Base-by-base conservation (phyloP, 2,113 vertebrate species). In the Antigone vipio region DNA sequence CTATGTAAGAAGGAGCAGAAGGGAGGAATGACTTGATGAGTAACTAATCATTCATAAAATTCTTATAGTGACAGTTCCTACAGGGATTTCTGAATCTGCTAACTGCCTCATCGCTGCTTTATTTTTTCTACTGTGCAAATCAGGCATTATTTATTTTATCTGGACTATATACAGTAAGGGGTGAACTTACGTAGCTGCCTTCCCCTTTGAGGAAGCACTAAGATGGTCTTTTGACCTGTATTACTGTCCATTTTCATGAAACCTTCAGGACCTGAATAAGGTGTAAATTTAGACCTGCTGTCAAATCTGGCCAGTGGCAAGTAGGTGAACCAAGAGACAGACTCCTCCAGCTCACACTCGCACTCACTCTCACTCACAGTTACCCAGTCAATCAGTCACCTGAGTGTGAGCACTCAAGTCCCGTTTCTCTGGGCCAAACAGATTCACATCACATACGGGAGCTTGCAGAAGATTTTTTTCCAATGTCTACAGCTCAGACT, bases 1-100 rank as follows among this genome's bases (percentile, higher is more conserved):
- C 44, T 66, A 66, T 56, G 52, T 53, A 44, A 76, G 62, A 34
- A 85, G 77, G 42, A 94, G 56, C 56, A 76, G 77, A 72, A 78
- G 15, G 53, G 44, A 82, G 49, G 40, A 79, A 64, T 78, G 47
- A 85, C n/a, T 76, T 85, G 58, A 85, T 2, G 12, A 89, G 85
- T 68, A 91, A 76, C 77, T 60, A 82, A 88, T 82, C 53, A 78
- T 79, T 96, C 89, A 96, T 76, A 85, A 96, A 89, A 94, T 75
- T 85, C 62, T 88, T 64, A 19, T 30, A 68, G 69, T 75, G 84
- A 67, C 69, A 89, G 44, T 49, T 82, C 22, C 40, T 85, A 30
- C 38, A 40, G 77, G 6, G 47, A 56, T 85, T 96, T 87, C 44
- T 72, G 66, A 68, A 68, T 60, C 84, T 93, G 49, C 66, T 68